phyloP scores from a whole-genome alignment of 1,140 invertebrate species.

The Anastrepha ludens region DNA sequence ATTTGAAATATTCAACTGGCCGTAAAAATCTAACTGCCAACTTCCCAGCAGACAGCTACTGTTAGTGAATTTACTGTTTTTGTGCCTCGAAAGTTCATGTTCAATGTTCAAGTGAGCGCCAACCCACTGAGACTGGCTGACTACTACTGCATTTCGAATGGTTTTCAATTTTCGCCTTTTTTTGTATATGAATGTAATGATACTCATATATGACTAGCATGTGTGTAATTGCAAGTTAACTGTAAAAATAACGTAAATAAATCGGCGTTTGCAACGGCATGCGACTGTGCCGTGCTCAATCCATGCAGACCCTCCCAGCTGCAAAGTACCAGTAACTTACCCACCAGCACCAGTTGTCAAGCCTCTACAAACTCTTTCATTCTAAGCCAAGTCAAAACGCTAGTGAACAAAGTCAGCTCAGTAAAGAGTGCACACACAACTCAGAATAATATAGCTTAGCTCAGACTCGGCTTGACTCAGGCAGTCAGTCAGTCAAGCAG shows the following conservation, averaged over 20 bases:
- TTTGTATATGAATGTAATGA: background rate
- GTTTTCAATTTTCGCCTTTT: constrained; percentile 41
- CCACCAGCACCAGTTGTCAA: background rate
- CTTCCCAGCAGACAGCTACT: constrained; percentile 5
- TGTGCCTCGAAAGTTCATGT: constrained; percentile 14
- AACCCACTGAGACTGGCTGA: constrained; percentile 30
- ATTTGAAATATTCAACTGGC: constrained; percentile 31
- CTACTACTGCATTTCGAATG: constrained; percentile 29
- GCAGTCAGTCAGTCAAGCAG: background rate
- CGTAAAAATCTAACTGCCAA: background rate
- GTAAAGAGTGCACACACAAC: background rate
- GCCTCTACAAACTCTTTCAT: background rate
- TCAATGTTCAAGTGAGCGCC: constrained; percentile 44
- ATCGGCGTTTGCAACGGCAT: constrained; percentile 4
- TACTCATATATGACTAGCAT: background rate
- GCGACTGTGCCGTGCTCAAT: background rate
- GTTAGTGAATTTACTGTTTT: constrained; percentile 31
- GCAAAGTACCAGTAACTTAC: background rate
- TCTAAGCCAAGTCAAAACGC: constrained; percentile 1
- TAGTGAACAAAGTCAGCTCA: background rate
- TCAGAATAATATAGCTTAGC: background rate
- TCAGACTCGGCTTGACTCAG: background rate
- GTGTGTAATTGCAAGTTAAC: constrained; percentile 43
- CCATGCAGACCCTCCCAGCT: background rate
- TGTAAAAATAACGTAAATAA: constrained; percentile 38